These are phyloP conservation scores for Pollenia amentaria DNA, from an alignment of 2,888 invertebrate species.

Conservation along the genomic window DNA sequence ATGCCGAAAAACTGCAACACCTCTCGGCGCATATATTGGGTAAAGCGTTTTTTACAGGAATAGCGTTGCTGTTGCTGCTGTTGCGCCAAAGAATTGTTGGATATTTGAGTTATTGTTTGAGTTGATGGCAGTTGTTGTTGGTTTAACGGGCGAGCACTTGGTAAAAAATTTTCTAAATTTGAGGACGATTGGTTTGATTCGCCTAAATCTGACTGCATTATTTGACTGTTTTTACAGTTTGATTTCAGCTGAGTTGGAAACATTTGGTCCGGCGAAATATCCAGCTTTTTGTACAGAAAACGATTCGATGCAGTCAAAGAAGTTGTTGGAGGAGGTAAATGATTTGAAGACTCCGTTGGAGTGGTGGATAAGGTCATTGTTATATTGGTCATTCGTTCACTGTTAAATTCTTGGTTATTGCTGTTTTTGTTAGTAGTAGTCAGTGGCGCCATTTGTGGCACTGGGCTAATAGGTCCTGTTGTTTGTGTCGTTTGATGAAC, in stretches of 20 bases:
- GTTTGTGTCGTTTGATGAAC: conserved; percentile 85
- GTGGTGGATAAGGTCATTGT: conserved; percentile 61
- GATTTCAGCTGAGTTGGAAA: conserved; percentile 56
- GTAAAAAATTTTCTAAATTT: conserved; percentile 50
- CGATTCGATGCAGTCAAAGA: conserved; percentile 45
- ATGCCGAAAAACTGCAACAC: conserved; percentile 84
- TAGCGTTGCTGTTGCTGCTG: conserved; percentile 72
- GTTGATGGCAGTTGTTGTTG: conserved; percentile 70
- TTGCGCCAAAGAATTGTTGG: conserved; percentile 54
- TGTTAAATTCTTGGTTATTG: conserved; percentile 60
- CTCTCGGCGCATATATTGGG: conserved; percentile 82
- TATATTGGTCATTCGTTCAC: conserved; percentile 61
- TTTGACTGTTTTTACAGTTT: conserved; percentile 58
- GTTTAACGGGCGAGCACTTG: conserved; percentile 51
- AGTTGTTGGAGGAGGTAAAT: conserved; percentile 51
- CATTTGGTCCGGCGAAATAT: conserved; percentile 65
- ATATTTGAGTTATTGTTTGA: conserved; percentile 60
- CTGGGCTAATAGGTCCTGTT: conserved; percentile 84
- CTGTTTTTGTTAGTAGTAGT: conserved; percentile 69
- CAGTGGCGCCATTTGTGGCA: conserved; percentile 78
- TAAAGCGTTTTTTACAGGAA: conserved; percentile 82
- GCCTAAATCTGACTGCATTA: conserved; percentile 53
- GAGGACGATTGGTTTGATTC: conserved; percentile 50
- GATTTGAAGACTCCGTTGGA: conserved; percentile 46
- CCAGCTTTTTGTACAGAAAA: conserved; percentile 62